Evolutionary conservation across 1,140 invertebrate species (phyloP), one percentile per base, ranked within the genome.

Genomic region (Ceratitis capitata): DNA sequence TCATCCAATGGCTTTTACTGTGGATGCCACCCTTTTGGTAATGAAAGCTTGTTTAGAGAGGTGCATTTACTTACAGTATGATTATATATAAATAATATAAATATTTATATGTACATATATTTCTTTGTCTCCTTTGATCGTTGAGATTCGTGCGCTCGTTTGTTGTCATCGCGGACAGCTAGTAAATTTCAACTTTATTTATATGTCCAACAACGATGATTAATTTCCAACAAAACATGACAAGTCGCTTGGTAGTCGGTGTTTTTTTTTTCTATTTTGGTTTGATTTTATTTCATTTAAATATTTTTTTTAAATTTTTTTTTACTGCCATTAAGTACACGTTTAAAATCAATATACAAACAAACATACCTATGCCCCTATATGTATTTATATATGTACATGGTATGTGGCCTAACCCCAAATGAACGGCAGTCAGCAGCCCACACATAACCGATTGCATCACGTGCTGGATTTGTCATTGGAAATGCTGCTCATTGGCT

Each of bases 181-280:
- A n/a, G n/a, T n/a, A 32, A 69, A 35, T 69, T 69, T 39, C 61
- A 69, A 32, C 61, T 69, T 69, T 19, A 4, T 14, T n/a, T n/a
- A n/a, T n/a, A n/a, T n/a, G n/a, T n/a, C 14, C 61, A 69, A 39
- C 16, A 32, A 32, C 61, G 61, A 69, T 69, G 61, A 69, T 69
- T 69, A 69, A 69, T 69, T 69, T 69, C 29, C 10, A 39, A 69
- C 61, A 69, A 69, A 69, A 69, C 61, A 39, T 69, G 61, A 69
- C 61, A 19, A 35, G 29, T 69, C 35, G 9, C 61, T 69, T 69
- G 61, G n/a, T 19, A 32, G 26, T 16, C 16, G 23, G 35, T 35
- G 32, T 69, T 69, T 19, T 6, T 69, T 69, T 19, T 69, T 69
- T 39, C 3, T 19, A 69, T 16, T 69, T 39, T 53, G n/a, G n/a